These are phyloP conservation scores for Gobionotothen gibberifrons DNA, from an alignment of 2,797 vertebrate genomes.

Conservation along the genomic window DNA sequence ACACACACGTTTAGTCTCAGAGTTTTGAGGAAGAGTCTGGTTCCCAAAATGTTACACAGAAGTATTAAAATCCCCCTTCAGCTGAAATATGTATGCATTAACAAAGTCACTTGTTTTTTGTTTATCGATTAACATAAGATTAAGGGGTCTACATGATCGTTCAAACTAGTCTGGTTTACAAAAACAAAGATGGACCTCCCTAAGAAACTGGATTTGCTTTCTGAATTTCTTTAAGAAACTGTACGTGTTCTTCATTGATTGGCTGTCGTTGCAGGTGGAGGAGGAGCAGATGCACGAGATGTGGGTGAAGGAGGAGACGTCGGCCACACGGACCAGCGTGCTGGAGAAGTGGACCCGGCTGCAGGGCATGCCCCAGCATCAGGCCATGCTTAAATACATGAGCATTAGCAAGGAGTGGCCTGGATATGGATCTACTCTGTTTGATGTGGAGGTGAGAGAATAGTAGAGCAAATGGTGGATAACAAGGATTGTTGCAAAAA, in stretches of 20 bases:
- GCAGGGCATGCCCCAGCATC: conserved; percentile 91
- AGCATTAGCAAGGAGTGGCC: conserved; percentile 93
- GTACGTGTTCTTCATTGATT: background rate
- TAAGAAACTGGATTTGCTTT: conserved; percentile 1
- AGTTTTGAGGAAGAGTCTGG: no score
- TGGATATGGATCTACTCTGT: conserved; percentile 94
- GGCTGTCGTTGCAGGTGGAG: conserved; percentile 82
- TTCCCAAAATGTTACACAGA: no score
- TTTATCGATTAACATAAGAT: background rate
- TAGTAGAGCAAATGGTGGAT: background rate
- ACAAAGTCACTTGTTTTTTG: background rate
- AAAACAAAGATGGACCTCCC: background rate
- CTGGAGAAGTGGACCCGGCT: conserved; percentile 93
- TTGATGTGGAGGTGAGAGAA: conserved; percentile 91
- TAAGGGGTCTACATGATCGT: background rate
- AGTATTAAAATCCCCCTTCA: background rate
- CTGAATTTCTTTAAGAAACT: background rate
- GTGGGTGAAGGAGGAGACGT: conserved; percentile 96
- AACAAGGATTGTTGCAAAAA: background rate
- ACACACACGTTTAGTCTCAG: background rate
- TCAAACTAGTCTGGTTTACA: background rate
- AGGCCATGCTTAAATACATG: conserved; percentile 96
- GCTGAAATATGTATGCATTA: background rate
- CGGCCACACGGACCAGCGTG: conserved; percentile 90
- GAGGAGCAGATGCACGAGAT: conserved; percentile 97